phyloP scores from a whole-genome alignment of 2,797 vertebrate genomes.

The Cryptoprocta ferox region DNA sequence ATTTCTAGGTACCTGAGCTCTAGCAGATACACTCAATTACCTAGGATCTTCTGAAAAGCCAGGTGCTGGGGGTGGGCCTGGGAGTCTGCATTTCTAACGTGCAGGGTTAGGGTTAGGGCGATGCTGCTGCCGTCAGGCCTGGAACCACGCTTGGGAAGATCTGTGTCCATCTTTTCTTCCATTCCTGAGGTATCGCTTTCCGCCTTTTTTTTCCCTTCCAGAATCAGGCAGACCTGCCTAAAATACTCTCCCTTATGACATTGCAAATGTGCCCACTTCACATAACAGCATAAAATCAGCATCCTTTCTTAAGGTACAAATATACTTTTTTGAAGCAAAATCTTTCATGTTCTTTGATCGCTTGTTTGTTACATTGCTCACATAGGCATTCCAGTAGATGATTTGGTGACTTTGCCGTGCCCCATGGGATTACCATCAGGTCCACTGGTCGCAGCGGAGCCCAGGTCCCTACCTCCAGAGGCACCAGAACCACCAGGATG shows the following conservation, averaged over 20 bases:
- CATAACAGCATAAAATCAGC: fast-evolving
- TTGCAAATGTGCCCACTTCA: neutral
- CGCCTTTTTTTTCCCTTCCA: neutral
- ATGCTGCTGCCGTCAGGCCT: fast-evolving
- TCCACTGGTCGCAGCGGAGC: neutral
- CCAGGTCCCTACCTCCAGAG: neutral
- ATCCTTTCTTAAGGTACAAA: neutral
- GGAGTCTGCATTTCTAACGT: fast-evolving
- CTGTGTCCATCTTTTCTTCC: neutral
- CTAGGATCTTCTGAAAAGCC: neutral
- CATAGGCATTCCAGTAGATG: fast-evolving
- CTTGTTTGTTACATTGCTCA: fast-evolving
- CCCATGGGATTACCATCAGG: fast-evolving
- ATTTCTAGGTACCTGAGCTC: neutral
- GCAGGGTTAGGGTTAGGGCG: fast-evolving
- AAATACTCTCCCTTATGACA: neutral
- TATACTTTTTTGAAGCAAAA: neutral
- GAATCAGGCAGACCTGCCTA: too few species aligned
- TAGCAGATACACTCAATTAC: neutral
- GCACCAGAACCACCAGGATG: fast-evolving
- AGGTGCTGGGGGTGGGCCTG: fast-evolving
- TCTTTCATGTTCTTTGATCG: fast-evolving
- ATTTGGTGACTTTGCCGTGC: fast-evolving
- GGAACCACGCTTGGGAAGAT: fast-evolving
- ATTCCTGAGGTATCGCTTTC: fast-evolving